phyloP scores from a whole-genome alignment of 2,888 invertebrate genomes.

The Aspidapion aeneum region DNA sequence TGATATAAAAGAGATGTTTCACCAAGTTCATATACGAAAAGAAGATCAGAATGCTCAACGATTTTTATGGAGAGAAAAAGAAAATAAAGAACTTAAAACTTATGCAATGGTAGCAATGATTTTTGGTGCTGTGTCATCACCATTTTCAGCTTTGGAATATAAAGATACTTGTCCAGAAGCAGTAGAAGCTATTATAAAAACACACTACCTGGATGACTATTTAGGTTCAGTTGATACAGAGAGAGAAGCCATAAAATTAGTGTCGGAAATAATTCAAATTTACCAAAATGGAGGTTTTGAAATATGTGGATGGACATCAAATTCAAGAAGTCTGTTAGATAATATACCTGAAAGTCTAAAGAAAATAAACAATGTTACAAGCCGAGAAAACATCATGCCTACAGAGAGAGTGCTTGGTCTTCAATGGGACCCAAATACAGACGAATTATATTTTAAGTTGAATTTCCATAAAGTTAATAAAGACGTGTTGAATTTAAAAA shows the following conservation, averaged over 20 bases:
- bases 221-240: neutral
- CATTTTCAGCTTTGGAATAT: constrained; percentile 1
- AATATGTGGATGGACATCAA: neutral
- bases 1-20: too few relatives aligned
- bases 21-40: too few relatives aligned
- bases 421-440: neutral
- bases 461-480: neutral
- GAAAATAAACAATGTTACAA: neutral
- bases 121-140: constrained; percentile 9
- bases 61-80: neutral
- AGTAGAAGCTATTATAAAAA: constrained; percentile 1
- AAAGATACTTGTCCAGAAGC: constrained; percentile 2
- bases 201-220: constrained; percentile 6
- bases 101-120: constrained; percentile 1
- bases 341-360: neutral
- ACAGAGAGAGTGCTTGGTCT: neutral
- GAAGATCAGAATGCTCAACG: too few relatives aligned
- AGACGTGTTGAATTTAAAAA: neutral
- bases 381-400: too few relatives aligned
- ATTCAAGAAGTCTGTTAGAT: neutral
- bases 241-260: neutral
- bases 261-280: neutral
- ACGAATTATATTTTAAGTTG: neutral
- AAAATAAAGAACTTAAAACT: neutral
- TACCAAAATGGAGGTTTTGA: neutral